These are phyloP conservation scores for Rugalucina vietnamica DNA, from an alignment of 2,888 invertebrate genomes.

Conservation along the genomic window DNA sequence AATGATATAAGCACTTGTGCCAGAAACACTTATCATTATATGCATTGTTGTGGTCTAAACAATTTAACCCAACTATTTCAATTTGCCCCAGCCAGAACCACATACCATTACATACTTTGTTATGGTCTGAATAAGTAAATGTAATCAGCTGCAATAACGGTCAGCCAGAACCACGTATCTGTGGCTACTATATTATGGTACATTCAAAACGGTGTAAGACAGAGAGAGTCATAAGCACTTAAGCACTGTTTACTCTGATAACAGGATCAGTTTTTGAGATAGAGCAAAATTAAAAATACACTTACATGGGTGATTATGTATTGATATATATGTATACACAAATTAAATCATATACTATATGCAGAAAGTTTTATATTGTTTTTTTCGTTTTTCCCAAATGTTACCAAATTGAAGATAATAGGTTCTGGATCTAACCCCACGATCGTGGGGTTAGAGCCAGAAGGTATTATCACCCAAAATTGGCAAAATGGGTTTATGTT, in stretches of 20 bases:
- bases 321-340: not conserved
- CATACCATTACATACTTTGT: not conserved
- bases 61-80: too few species aligned
- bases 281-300: not conserved
- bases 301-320: not conserved
- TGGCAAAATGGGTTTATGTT: not conserved
- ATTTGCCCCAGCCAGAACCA: not conserved
- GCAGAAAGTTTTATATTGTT: slow-evolving; percentile 2
- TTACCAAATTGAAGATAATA: slow-evolving; percentile 13
- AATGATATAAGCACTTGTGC: slow-evolving; percentile 1
- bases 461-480: not conserved
- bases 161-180: not conserved
- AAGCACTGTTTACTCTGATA: not conserved
- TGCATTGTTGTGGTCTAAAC: too few species aligned
- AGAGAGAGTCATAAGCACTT: not conserved
- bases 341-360: not conserved
- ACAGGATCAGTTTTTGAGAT: not conserved
- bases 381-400: slow-evolving; percentile 8
- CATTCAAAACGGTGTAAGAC: not conserved
- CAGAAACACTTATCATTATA: too few species aligned
- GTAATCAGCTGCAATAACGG: not conserved
- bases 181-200: not conserved
- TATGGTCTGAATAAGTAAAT: not conserved
- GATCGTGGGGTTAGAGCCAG: slow-evolving; percentile 9
- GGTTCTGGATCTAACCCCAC: slow-evolving; percentile 17